These are phyloP conservation scores for Poeciliopsis prolifica DNA, from an alignment of 2,113 vertebrate species.

Conservation along the genomic window DNA sequence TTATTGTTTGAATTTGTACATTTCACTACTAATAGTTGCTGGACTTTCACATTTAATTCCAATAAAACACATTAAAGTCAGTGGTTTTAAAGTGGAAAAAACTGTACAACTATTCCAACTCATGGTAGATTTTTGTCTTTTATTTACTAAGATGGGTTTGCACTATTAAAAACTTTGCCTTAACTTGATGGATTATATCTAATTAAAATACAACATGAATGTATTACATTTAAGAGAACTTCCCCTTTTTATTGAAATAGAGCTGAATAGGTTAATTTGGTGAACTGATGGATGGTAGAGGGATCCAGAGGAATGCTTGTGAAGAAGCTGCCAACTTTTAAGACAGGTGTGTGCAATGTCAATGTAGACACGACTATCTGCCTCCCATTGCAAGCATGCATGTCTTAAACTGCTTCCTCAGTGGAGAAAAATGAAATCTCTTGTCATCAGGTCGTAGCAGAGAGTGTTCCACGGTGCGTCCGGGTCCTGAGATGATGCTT, in stretches of 20 bases:
- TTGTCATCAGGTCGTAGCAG: slow-evolving; percentile 17
- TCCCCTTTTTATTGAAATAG: neutral
- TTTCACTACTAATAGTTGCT: neutral
- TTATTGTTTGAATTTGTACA: neutral
- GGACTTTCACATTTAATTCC: neutral
- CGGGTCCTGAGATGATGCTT: slow-evolving; percentile 53
- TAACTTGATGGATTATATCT: too few species aligned
- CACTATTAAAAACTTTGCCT: too few species aligned
- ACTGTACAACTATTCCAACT: too few species aligned
- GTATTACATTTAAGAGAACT: neutral
- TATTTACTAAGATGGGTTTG: too few species aligned
- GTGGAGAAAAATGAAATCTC: slow-evolving; percentile 49
- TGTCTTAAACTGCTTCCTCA: neutral
- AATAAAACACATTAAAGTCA: neutral
- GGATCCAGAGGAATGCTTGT: slow-evolving; percentile 57
- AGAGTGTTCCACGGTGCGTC: slow-evolving; percentile 38
- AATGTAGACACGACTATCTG: slow-evolving; percentile 16
- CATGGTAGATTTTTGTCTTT: too few species aligned
- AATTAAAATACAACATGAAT: too few species aligned
- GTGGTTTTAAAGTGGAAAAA: too few species aligned
- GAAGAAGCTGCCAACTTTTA: slow-evolving; percentile 54
- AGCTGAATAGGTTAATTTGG: neutral
- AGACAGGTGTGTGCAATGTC: slow-evolving; percentile 44
- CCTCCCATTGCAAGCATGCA: neutral
- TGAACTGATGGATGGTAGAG: slow-evolving; percentile 14